Base-by-base conservation (phyloP, 2,113 vertebrate genomes). In the Scytalopus superciliaris region DNA sequence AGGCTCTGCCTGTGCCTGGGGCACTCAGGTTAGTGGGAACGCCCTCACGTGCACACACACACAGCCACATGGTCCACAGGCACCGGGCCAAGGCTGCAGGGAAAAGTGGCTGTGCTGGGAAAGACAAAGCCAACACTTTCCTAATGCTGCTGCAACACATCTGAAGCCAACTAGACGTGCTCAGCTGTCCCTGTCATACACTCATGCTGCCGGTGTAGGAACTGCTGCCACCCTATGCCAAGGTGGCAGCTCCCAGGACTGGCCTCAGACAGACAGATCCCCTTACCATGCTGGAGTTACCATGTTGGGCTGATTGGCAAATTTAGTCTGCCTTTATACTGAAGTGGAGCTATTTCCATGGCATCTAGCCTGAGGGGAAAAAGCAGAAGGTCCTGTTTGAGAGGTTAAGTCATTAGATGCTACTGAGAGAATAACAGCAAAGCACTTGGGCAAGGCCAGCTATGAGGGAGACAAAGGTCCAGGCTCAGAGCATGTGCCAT, bases 381-480 rank as follows among this genome's bases (percentile, higher is more conserved):
- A 83, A 84, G 56, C 84, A 90, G 75, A 68, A 68, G 85, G 56
- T 85, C 77, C 87, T 75, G 22, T 81, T 80, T 84, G 78, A 93
- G 57, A 88, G 35, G 77, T 75, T 62, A 82, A 91, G 44, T 63
- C 53, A 44, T n/a, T 30, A 69, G 72, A 72, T 62, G 64, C 67
- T 79, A 57, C 19, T 30, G 22, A 79, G 17, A 94, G 76, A 94
- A 18, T 9, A 90, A 85, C 85, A 91, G 84, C 40, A 67, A 87
- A 94, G 64, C 90, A 80, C 87, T 92, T 27, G 39, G 87, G 82
- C 84, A 92, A 86, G 33, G 70, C 49, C 45, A 62, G 37, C 47
- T 60, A 27, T 2, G 23, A 87, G 64, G 47, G 86, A 79, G 69
- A 90, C 56, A 68, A 53, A 87, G 66, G 33, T 55, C 53, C 50